Base-by-base conservation (phyloP, 2,113 vertebrate genomes). In the Perca flavescens region DNA sequence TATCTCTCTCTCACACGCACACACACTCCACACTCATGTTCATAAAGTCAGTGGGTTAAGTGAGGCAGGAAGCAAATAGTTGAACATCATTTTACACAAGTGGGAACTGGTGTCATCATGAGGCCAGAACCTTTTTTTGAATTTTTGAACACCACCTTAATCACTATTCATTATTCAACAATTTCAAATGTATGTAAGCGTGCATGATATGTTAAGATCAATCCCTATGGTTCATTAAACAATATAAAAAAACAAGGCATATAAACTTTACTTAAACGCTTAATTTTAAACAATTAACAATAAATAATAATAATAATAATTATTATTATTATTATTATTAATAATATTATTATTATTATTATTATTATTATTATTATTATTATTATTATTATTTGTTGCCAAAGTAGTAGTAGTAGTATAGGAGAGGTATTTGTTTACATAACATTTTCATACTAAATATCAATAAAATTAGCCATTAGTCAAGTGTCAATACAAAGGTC, bases 1-100 rank as follows among this genome's bases (percentile, higher is more conserved):
- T 11, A 2, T 9, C 40, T 40, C 9, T 40, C 40, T 40, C 2
- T 43, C 40, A 3, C 40, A 11, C 40, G 60, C 53, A 16, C 13
- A 25, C 11, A 15, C 53, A 31, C 25, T 40, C 43, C 36, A 40
- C 15, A 12, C 56, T 5, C 4, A 5, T 50, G 21, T 56, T 34
- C 16, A 40, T 14, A 62, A 14, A 83, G 61, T 86, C 53, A 67
- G 52, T 7, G 60, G 36, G 67, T 83, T 52, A 74, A 79, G 31
- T 50, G 13, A 81, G 68, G 62, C 86, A 90, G 85, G 80, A 87
- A 82, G 74, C 31, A 6, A 83, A 73, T 49, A 71, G 67, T 77
- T 89, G 67, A 74, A 76, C 11, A 76, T 76, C n/a, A 68, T 81
- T 87, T 79, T 43, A 84, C 43, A 25, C 22, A 36, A 83, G 65